Evolutionary conservation across 1,140 invertebrate genomes (phyloP), one percentile per base, ranked within the genome.

Genomic region (Eriosoma lanigerum): DNA sequence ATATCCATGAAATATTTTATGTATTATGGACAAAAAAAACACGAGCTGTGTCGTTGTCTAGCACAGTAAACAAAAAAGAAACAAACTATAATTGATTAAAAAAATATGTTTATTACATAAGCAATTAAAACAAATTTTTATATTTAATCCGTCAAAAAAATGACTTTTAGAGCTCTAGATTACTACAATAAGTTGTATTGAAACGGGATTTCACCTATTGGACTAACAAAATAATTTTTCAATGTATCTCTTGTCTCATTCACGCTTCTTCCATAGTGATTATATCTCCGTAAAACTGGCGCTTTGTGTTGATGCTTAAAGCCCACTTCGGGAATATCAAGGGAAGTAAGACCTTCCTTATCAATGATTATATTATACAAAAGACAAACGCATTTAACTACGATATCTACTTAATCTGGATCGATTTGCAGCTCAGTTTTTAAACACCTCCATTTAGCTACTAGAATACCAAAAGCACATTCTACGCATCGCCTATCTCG

Each of bases 401-500:
- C 83, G 17, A 76, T 68, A 24, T 76, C 54, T 54, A 76, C 81
- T 56, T 84, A 82, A 12, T 82, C 80, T 19, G 60, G 12, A 8
- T 82, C 66, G 3, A 70, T 19, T 50, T 70, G 38, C n/a, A 70
- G 29, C 3, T 84, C 84, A 83, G 83, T 83, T 0, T 84, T 64
- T 29, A 81, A n/a, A 44, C 46, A 48, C 21, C 46, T 44, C 21
- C 46, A 50, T 46, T 70, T 70, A n/a, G 15, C 17, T 15, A 29
- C 58, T 56, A 89, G 81, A 75, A 87, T 86, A 10, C 86, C 86
- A 84, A 87, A 88, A 6, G 84, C 84, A 83, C 87, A 87, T 82
- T 88, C 86, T 3, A 62, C 84, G 70, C 32, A 38, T 38, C 84
- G 70, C 58, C 84, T 68, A 38, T 83, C 84, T 64, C 84, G 38